Evolutionary conservation across 2,113 vertebrate genomes (phyloP).

Genomic region (Aythya baeri): DNA sequence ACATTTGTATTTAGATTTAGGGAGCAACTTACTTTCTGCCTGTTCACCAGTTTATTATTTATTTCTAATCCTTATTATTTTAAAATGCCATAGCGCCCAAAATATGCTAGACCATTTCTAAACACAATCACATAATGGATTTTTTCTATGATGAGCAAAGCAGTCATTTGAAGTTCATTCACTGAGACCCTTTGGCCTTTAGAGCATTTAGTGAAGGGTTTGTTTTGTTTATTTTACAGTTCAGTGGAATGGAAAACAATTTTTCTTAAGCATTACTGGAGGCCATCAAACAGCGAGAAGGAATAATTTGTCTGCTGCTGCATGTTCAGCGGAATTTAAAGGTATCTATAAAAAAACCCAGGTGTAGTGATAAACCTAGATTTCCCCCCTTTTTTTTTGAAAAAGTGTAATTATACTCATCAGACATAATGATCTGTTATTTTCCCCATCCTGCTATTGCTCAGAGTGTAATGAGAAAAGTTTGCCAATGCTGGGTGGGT

Average conservation of each 20-base stretch:
- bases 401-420: constrained; percentile 67
- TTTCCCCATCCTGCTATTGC: constrained; percentile 25
- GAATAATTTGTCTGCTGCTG: constrained; percentile 64
- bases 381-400: neutral
- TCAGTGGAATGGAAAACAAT: constrained; percentile 75
- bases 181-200: constrained; percentile 70
- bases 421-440: constrained; percentile 47
- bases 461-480: constrained; percentile 40
- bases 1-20: constrained; percentile 60
- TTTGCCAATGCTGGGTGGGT: constrained; percentile 4
- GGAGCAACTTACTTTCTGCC: constrained; percentile 37
- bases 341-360: constrained; percentile 46
- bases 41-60: constrained; percentile 67
- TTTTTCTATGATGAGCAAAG: constrained; percentile 67
- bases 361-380: constrained; percentile 30
- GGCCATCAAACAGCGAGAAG: constrained; percentile 44
- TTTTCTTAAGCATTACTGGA: constrained; percentile 72
- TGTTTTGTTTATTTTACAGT: constrained; percentile 78
- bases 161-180: constrained; percentile 72
- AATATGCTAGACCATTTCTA: constrained; percentile 57
- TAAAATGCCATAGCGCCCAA: constrained; percentile 51
- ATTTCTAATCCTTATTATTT: constrained; percentile 63
- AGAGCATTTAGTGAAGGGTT: constrained; percentile 73
- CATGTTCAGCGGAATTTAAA: constrained; percentile 59
- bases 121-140: constrained; percentile 65